A percentile compares a stretch with the other conserved stretches of the same genome.
phyloP scores from a whole-genome alignment of 2,888 invertebrate genomes.

The Drosophila eohydei region DNA sequence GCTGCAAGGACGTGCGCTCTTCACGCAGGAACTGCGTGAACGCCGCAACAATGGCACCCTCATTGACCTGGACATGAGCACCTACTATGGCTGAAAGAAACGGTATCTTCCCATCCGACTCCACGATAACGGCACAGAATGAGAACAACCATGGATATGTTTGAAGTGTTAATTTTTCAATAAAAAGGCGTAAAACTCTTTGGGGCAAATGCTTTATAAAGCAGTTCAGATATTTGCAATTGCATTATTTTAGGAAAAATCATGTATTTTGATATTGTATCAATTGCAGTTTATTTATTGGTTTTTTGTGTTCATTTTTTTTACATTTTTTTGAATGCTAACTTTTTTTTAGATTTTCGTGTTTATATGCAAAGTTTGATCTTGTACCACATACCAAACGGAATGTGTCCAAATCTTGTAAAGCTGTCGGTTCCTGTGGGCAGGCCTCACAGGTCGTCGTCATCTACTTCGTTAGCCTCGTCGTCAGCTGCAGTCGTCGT shows the following conservation, averaged over 20 bases:
- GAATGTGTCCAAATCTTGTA: slow-evolving; percentile 32
- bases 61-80: slow-evolving; percentile 68
- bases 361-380: slow-evolving; percentile 40
- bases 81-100: slow-evolving; percentile 66
- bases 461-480: slow-evolving; percentile 15
- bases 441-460: slow-evolving; percentile 30
- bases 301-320: slow-evolving; percentile 44
- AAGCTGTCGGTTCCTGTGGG: slow-evolving; percentile 61
- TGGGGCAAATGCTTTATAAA: slow-evolving; percentile 70
- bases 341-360: slow-evolving; percentile 62
- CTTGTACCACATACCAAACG: slow-evolving; percentile 2
- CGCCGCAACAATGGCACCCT: slow-evolving; percentile 64
- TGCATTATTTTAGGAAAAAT: not conserved
- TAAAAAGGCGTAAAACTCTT: slow-evolving; percentile 55
- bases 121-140: slow-evolving; percentile 2
- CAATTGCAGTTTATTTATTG: slow-evolving; percentile 74
- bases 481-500: slow-evolving; percentile 72
- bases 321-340: slow-evolving; percentile 57
- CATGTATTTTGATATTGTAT: slow-evolving; percentile 74
- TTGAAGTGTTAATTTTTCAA: slow-evolving; percentile 74
- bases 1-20: slow-evolving; percentile 81
- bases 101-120: not conserved
- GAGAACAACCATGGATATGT: slow-evolving; percentile 49
- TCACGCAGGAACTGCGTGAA: slow-evolving; percentile 74
- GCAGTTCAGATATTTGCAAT: slow-evolving; percentile 39